A percentile compares a stretch with the other conserved stretches of the same genome.
These are phyloP conservation scores for Limnephilus marmoratus DNA, from an alignment of 2,888 invertebrate species.

Conservation along the genomic window DNA sequence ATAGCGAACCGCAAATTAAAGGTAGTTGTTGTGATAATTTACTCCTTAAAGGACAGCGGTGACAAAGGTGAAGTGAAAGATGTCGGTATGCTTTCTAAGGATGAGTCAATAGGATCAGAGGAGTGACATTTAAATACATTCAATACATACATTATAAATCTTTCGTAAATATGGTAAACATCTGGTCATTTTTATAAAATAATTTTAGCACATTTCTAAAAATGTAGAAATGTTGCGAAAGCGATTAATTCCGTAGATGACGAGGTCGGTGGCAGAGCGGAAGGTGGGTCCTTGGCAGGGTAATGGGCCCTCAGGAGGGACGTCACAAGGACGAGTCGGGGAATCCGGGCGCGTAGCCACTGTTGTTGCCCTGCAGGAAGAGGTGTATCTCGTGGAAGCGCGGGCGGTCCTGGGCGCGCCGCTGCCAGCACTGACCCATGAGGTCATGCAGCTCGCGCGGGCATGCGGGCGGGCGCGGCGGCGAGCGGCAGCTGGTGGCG, in stretches of 20 bases:
- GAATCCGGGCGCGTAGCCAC: slow-evolving; percentile 71
- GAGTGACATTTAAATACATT: background rate
- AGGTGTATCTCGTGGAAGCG: slow-evolving; percentile 92
- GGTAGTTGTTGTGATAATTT: too few relatives aligned
- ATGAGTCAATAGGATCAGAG: background rate
- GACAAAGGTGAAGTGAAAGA: background rate
- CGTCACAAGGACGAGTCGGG: slow-evolving; percentile 49
- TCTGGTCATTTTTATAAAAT: too few relatives aligned
- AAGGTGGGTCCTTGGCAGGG: background rate
- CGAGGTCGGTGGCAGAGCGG: too few relatives aligned
- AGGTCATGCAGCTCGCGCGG: slow-evolving; percentile 93
- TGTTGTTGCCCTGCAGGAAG: slow-evolving; percentile 85
- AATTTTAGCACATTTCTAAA: too few relatives aligned
- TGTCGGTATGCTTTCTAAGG: background rate
- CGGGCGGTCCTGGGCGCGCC: slow-evolving; percentile 88
- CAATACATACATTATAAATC: background rate
- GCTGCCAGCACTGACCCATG: slow-evolving; percentile 95
- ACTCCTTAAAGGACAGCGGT: background rate
- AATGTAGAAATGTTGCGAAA: too few relatives aligned
- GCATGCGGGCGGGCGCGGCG: slow-evolving; percentile 84
- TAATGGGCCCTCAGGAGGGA: background rate
- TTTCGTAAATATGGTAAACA: too few relatives aligned
- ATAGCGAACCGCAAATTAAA: too few relatives aligned
- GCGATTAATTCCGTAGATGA: too few relatives aligned
- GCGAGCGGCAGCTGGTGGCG: slow-evolving; percentile 73